A percentile compares a stretch with the other conserved stretches of the same genome.
These are phyloP conservation scores for Hyperoplus lanceolatus DNA, from an alignment of 2,797 vertebrate species.

Conservation along the genomic window DNA sequence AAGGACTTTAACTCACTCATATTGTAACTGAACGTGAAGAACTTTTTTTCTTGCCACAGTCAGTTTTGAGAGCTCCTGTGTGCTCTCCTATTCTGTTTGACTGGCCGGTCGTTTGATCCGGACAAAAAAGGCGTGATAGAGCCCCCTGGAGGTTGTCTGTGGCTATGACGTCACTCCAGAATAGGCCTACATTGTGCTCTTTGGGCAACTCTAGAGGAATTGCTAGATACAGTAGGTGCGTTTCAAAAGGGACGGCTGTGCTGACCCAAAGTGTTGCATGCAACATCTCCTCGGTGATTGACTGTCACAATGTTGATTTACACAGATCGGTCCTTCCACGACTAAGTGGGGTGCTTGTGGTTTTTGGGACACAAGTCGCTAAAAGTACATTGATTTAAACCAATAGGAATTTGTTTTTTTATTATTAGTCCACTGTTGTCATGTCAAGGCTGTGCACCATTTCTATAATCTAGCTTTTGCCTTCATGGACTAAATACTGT, in stretches of 20 bases:
- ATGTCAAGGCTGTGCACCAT: constrained; percentile 67
- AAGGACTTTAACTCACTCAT: constrained; percentile 51
- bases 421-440: constrained; percentile 61
- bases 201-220: constrained; percentile 62
- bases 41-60: constrained; percentile 70
- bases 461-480: constrained; percentile 67
- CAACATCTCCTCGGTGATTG: constrained; percentile 50
- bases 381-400: constrained; percentile 52
- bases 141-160: constrained; percentile 77
- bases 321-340: constrained; percentile 44
- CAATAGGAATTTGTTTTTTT: constrained; percentile 58
- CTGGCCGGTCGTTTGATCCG: constrained; percentile 75
- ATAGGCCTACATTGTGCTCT: constrained; percentile 57
- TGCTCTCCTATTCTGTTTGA: constrained; percentile 83
- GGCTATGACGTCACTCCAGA: constrained; percentile 76
- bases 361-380: constrained; percentile 23
- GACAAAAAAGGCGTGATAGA: constrained; percentile 73
- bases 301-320: constrained; percentile 31
- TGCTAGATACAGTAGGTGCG: constrained; percentile 38
- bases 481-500: constrained; percentile 58
- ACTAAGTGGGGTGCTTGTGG: constrained; percentile 34
- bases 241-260: constrained; percentile 66
- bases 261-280: constrained; percentile 69
- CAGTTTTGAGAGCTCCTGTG: constrained; percentile 53
- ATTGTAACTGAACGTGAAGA: constrained; percentile 60